These are phyloP conservation scores for Ceratosolen fusciceps DNA, from an alignment of 1,140 invertebrate genomes.

Conservation along the genomic window DNA sequence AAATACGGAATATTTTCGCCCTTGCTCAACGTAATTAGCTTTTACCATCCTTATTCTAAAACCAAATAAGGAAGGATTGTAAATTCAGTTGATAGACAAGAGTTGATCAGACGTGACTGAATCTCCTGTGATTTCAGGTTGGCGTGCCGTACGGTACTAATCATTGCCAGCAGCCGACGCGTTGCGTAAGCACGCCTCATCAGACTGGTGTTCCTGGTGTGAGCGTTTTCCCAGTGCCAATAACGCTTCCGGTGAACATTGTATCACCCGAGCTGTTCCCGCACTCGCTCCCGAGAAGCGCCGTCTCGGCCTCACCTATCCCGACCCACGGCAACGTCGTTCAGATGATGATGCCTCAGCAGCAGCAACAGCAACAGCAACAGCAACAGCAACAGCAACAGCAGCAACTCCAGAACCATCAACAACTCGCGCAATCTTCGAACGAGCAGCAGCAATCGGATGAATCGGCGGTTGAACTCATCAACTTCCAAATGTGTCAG, in stretches of 20 bases:
- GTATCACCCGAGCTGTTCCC: slow-evolving; percentile 64
- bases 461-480: slow-evolving; percentile 55
- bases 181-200: slow-evolving; percentile 52
- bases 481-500: slow-evolving; percentile 64
- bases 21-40: slow-evolving; percentile 72
- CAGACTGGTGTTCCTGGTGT: slow-evolving; percentile 59
- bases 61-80: not conserved
- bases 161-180: slow-evolving; percentile 60
- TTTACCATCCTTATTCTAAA: not conserved
- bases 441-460: slow-evolving; percentile 54
- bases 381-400: slow-evolving; percentile 52
- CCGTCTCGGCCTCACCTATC: slow-evolving; percentile 49
- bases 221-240: slow-evolving; percentile 61
- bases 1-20: slow-evolving; percentile 83
- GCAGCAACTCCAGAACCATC: slow-evolving; percentile 49
- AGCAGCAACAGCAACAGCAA: slow-evolving; percentile 49
- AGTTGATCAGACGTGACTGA: too few species aligned
- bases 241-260: slow-evolving; percentile 62
- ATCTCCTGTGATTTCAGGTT: slow-evolving; percentile 54
- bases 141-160: slow-evolving; percentile 63
- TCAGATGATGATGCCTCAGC: slow-evolving; percentile 58
- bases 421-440: slow-evolving; percentile 51
- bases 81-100: too few species aligned
- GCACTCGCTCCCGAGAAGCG: slow-evolving; percentile 57
- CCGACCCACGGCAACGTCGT: slow-evolving; percentile 54